Percentiles rank a stretch among this genome's conserved stretches.
These are phyloP conservation scores for Molossus alvarezi DNA, from an alignment of 2,797 vertebrate genomes.

Conservation along the genomic window DNA sequence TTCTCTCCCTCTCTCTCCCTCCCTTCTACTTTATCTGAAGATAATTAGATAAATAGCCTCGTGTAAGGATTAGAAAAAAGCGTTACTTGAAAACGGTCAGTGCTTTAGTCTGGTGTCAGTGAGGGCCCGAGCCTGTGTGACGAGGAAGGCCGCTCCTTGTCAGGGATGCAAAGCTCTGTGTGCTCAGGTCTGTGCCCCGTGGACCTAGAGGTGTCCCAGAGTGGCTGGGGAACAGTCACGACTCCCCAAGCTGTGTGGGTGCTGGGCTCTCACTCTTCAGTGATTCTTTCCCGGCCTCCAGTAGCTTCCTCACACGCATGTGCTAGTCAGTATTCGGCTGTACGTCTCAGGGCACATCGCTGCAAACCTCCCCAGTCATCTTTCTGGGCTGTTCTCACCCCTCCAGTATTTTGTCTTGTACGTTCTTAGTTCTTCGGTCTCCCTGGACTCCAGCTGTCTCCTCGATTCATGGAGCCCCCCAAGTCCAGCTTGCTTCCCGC, in stretches of 20 bases:
- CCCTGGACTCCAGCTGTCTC: not conserved
- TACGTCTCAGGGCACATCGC: not conserved
- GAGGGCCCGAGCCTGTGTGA: not conserved
- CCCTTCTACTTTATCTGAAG: too few relatives aligned
- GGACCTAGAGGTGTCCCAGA: not conserved
- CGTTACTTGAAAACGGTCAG: not conserved
- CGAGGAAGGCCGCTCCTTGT: not conserved
- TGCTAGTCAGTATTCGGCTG: too few relatives aligned
- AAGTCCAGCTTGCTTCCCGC: not conserved
- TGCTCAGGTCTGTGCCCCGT: not conserved
- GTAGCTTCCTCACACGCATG: not conserved
- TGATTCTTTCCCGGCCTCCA: not conserved
- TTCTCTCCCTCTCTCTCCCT: too few relatives aligned
- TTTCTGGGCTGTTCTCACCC: not conserved
- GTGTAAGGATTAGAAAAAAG: not conserved
- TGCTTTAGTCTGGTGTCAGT: not conserved
- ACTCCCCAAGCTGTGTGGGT: not conserved
- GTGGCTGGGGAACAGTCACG: not conserved
- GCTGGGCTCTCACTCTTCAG: not conserved
- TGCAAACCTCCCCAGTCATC: not conserved
- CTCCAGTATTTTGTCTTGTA: not conserved
- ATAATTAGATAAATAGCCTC: too few relatives aligned
- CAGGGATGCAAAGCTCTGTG: not conserved
- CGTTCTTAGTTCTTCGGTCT: not conserved
- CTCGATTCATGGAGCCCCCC: not conserved